Conservation (phyloP, 2,888 invertebrate species). For the Cryptops parisi region DNA sequence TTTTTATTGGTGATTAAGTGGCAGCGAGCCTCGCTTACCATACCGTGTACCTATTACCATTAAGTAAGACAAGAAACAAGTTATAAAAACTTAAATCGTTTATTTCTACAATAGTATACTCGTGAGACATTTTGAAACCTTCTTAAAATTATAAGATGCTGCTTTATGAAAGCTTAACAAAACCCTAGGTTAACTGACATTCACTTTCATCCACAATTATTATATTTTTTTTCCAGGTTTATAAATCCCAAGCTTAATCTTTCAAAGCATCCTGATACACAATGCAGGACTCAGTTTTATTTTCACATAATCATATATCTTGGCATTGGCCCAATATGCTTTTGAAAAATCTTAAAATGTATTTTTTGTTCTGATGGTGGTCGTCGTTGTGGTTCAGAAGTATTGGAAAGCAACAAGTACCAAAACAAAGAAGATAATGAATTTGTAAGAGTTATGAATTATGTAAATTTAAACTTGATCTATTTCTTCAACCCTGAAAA, state of each 20-base stretch:
- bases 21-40: no score
- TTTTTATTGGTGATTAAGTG: no score
- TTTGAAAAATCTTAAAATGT: no score
- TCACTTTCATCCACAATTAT: no score
- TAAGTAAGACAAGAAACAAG: not conserved
- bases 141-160: not conserved
- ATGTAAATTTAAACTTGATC: not conserved
- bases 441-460: not conserved
- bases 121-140: not conserved
- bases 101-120: not conserved
- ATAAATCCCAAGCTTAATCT: no score
- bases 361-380: no score
- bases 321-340: no score
- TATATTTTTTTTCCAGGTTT: no score
- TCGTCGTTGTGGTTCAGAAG: not conserved
- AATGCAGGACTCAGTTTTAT: no score
- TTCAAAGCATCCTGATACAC: no score
- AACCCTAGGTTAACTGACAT: not conserved
- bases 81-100: not conserved
- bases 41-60: no score
- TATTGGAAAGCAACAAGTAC: not conserved
- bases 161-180: not conserved
- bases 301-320: no score
- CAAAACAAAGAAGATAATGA: not conserved
- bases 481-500: not conserved